Percentiles rank a stretch among this genome's conserved stretches.
Conservation (phyloP, 2,888 invertebrate genomes). For the Drosophila setosimentum region DNA sequence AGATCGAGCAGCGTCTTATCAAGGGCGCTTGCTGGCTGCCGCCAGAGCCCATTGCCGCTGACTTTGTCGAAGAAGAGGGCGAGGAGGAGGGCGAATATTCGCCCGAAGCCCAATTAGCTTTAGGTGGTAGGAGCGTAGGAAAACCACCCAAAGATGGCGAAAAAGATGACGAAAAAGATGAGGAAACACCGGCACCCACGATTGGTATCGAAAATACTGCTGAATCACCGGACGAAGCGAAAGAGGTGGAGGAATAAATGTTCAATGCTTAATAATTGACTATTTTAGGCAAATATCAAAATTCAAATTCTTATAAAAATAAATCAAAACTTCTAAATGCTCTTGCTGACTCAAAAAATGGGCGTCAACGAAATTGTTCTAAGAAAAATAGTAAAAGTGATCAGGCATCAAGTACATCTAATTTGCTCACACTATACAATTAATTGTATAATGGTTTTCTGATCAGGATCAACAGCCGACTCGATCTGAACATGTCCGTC, state of each 20-base stretch:
- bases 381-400: neutral
- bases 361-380: neutral
- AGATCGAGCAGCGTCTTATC: constrained; percentile 68
- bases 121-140: constrained; percentile 56
- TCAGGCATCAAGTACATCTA: neutral
- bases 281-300: neutral
- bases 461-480: neutral
- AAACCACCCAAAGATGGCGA: constrained; percentile 1
- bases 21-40: constrained; percentile 74
- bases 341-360: neutral
- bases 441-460: neutral
- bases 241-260: constrained; percentile 37
- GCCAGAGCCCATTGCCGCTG: constrained; percentile 47
- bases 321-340: neutral
- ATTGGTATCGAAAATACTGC: constrained; percentile 3
- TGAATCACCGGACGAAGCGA: constrained; percentile 20
- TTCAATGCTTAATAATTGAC: neutral
- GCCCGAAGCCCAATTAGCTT: constrained; percentile 46
- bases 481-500: neutral
- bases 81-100: constrained; percentile 41
- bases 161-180: neutral
- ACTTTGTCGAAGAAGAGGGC: constrained; percentile 44
- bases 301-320: too few relatives aligned
- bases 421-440: neutral
- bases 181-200: neutral